These are phyloP conservation scores for Trypoxylon attenuatum DNA, from an alignment of 2,888 invertebrate genomes.

Conservation along the genomic window DNA sequence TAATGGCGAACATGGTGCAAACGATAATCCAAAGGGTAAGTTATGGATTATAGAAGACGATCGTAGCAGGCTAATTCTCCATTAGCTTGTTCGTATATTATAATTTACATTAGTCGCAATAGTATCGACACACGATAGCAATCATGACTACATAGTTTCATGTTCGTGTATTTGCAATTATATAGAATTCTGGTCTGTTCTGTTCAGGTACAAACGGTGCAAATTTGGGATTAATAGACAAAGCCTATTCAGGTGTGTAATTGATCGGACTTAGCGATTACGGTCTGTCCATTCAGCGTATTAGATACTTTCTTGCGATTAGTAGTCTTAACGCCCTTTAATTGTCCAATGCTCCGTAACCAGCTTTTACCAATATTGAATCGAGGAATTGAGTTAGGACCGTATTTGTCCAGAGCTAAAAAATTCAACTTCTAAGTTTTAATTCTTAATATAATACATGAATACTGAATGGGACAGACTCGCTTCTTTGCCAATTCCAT, in stretches of 20 bases:
- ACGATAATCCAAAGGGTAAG: neutral
- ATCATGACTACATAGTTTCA: neutral
- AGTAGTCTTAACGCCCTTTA: neutral
- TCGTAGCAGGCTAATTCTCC: no score
- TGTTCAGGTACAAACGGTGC: constrained; percentile 73
- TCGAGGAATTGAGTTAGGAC: neutral
- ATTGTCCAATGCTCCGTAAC: no score
- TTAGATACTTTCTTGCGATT: constrained; percentile 31
- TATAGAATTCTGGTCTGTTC: constrained; percentile 70
- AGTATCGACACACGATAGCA: no score
- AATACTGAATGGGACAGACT: constrained; percentile 73
- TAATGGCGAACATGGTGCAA: constrained; percentile 22
- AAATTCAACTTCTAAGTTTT: constrained; percentile 10
- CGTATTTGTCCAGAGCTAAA: no score
- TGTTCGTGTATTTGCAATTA: constrained; percentile 20
- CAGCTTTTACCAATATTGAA: neutral
- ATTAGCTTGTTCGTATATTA: no score
- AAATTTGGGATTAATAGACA: constrained; percentile 71
- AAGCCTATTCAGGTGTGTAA: constrained; percentile 74
- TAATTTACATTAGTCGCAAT: neutral
- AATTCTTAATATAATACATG: neutral
- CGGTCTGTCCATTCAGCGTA: constrained; percentile 72
- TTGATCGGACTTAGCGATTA: constrained; percentile 26
- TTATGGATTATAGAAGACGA: no score
- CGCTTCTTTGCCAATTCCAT: constrained; percentile 44